Conservation (phyloP, 2,888 invertebrate genomes). For the Tortrix viridana region DNA sequence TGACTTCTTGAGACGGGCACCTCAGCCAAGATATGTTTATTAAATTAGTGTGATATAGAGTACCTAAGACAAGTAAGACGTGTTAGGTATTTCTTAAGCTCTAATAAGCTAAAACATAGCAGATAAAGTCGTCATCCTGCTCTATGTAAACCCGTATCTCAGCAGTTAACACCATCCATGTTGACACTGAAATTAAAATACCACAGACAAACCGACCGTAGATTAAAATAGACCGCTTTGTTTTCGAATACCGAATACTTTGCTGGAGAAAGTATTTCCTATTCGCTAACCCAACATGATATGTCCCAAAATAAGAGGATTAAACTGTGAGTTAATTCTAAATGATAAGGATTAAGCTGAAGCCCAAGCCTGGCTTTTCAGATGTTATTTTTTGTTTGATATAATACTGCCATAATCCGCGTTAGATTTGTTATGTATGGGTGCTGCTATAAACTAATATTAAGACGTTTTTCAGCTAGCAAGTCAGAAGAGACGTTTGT, state of each 20-base stretch:
- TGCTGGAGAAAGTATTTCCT: conserved; percentile 17
- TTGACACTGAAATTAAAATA: no score
- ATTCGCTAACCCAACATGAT: conserved; percentile 28
- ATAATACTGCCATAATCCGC: conserved; percentile 23
- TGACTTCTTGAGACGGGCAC: no score
- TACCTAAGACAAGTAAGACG: no score
- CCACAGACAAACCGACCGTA: no score
- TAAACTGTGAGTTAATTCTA: conserved; percentile 40
- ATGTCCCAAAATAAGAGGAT: conserved; percentile 42
- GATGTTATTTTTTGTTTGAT: conserved; percentile 25
- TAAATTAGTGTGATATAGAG: no score
- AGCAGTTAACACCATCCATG: no score
- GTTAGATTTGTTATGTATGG: background rate
- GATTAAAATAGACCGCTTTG: conserved; percentile 8
- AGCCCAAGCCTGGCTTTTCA: conserved; percentile 14
- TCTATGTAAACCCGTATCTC: no score
- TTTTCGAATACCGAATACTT: conserved; percentile 19
- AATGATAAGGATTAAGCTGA: conserved; percentile 43
- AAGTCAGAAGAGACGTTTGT: background rate
- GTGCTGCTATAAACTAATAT: background rate
- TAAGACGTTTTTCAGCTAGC: conserved; percentile 14
- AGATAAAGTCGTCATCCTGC: no score
- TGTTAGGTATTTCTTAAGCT: no score
- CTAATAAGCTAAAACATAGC: no score
- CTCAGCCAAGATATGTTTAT: no score